A percentile compares a stretch with the other conserved stretches of the same genome.
Evolutionary conservation across 2,797 vertebrate species (phyloP).

Genomic region (Meda fulgida): DNA sequence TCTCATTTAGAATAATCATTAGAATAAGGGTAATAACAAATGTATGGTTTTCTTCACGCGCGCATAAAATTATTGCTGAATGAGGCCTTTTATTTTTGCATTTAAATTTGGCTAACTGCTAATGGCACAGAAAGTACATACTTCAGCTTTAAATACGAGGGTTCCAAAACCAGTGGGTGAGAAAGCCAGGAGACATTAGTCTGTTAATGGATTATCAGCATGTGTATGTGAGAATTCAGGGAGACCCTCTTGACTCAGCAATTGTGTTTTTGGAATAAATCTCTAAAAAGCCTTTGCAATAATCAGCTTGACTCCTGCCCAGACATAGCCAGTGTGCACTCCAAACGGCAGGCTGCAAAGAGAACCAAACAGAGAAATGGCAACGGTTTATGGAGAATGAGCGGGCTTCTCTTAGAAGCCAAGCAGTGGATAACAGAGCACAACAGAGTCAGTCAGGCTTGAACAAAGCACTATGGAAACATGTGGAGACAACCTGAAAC

Average conservation of each 20-base stretch:
- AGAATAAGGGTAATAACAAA: neutral
- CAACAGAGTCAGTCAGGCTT: conserved; percentile 48
- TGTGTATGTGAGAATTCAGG: conserved; percentile 31
- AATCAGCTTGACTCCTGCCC: conserved; percentile 54
- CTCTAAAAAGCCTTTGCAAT: conserved; percentile 38
- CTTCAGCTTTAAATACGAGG: conserved; percentile 16
- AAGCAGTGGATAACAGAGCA: conserved; percentile 42
- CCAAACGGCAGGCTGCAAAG: conserved; percentile 44
- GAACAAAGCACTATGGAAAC: conserved; percentile 49
- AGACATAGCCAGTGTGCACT: conserved; percentile 40
- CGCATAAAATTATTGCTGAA: neutral
- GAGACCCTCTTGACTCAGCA: conserved; percentile 42
- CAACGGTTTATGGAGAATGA: conserved; percentile 49
- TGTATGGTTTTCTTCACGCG: neutral
- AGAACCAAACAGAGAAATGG: conserved; percentile 52
- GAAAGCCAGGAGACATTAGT: neutral
- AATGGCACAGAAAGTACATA: neutral
- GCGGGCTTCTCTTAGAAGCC: conserved; percentile 27
- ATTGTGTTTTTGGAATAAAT: conserved; percentile 43
- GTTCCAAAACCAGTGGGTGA: conserved; percentile 21
- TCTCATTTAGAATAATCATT: neutral
- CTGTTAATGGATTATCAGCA: conserved; percentile 28
- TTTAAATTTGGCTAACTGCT: neutral
- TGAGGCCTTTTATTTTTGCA: neutral
- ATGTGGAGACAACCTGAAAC: conserved; percentile 29